Evolutionary conservation across 2,888 invertebrate genomes (phyloP).

Genomic region (Melanostoma scalare): DNA sequence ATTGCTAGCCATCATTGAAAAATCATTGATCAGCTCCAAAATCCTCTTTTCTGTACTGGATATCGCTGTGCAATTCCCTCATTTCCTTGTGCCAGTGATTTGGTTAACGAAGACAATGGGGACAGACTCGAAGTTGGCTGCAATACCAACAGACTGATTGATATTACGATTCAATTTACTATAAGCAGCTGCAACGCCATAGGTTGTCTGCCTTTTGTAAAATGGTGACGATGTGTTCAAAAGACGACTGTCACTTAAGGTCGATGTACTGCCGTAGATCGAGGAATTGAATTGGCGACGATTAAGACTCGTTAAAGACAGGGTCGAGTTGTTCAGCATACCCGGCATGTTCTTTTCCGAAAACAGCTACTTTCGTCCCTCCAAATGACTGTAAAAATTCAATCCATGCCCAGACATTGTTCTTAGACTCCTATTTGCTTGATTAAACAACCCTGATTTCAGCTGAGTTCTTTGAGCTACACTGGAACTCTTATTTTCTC

Average conservation of each 20-base stretch:
- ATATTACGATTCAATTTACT: conserved; percentile 81
- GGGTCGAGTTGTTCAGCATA: conserved; percentile 79
- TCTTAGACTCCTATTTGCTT: conserved; percentile 74
- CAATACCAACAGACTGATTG: conserved; percentile 75
- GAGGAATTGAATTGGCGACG: conserved; percentile 81
- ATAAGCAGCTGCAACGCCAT: conserved; percentile 88
- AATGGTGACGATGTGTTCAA: conserved; percentile 85
- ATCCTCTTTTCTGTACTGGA: conserved; percentile 89
- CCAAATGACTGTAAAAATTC: conserved; percentile 80
- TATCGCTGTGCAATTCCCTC: conserved; percentile 74
- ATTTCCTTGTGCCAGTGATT: conserved; percentile 72
- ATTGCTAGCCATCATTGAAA: conserved; percentile 88
- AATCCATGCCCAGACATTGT: conserved; percentile 77
- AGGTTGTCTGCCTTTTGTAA: conserved; percentile 88
- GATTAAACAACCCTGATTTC: conserved; percentile 73
- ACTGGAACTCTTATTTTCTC: conserved; percentile 74
- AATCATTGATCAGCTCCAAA: conserved; percentile 90
- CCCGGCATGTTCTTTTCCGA: conserved; percentile 75
- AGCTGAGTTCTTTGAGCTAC: conserved; percentile 73
- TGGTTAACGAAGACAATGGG: conserved; percentile 76
- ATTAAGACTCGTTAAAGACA: conserved; percentile 79
- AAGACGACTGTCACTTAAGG: conserved; percentile 81
- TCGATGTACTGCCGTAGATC: conserved; percentile 81
- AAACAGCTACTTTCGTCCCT: conserved; percentile 81
- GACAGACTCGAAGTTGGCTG: conserved; percentile 78